A percentile compares a stretch with the other conserved stretches of the same genome.
phyloP scores from a whole-genome alignment of 2,113 vertebrate genomes.

The Pholis gunnellus region DNA sequence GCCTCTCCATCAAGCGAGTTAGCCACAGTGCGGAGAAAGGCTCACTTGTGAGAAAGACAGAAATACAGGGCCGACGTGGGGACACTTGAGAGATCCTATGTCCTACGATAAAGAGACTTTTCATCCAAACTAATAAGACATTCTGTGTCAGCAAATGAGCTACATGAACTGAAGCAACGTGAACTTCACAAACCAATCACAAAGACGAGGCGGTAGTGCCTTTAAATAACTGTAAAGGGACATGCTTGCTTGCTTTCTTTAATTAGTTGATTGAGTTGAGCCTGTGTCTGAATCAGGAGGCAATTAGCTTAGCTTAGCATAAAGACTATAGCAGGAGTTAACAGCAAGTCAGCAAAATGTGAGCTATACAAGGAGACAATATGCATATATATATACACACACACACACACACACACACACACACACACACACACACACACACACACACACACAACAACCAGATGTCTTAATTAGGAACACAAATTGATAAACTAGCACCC shows the following conservation, averaged over 20 bases:
- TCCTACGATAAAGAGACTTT: neutral
- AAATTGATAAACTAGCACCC: neutral
- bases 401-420: too few species aligned
- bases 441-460: too few species aligned
- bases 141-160: neutral
- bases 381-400: neutral
- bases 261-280: neutral
- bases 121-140: neutral
- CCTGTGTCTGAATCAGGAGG: neutral
- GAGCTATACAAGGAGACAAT: neutral
- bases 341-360: neutral
- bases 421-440: too few species aligned
- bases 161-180: neutral
- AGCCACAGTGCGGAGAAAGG: conserved; percentile 47
- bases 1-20: conserved; percentile 73
- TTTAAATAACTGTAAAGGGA: neutral
- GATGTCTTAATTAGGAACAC: neutral
- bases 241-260: neutral
- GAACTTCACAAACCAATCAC: neutral
- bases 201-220: neutral
- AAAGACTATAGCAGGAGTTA: neutral
- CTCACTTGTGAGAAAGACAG: conserved; percentile 41
- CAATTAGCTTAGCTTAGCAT: neutral
- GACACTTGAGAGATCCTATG: conserved; percentile 33
- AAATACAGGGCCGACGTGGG: conserved; percentile 26